Evolutionary conservation across 2,797 vertebrate species (phyloP), one percentile per base, ranked within the genome.

Genomic region (Hippoglossus hippoglossus): DNA sequence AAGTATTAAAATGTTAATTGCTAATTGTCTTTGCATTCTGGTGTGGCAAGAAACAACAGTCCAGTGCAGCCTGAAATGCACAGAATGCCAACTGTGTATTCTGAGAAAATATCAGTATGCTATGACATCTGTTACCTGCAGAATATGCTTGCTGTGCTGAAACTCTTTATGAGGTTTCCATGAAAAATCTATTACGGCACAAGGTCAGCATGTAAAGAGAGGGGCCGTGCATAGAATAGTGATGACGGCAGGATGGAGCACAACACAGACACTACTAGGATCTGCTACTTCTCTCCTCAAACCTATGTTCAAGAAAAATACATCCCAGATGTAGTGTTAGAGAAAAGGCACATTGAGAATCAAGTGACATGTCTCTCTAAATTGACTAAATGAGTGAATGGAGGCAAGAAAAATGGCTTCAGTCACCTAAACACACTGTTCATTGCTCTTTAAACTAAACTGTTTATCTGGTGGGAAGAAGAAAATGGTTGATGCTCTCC

Each of bases 111-210:
- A 53, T 28, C 4, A 47, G n/a, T 46, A 36, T 52, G 18, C 25
- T n/a, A 3, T 31, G 49, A 12, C 25, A 36, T 54, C 25, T 19
- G 21, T 28, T 54, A 36, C 10, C 15, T 54, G 26, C n/a, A 63
- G 47, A 65, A 34, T 65, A 13, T 49, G n/a, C 49, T 77, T 46
- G 11, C 28, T 1, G 36, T n/a, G 19, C 22, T 28, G n/a, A 44
- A 67, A 61, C 34, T 60, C 19, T 63, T 50, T 10, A 68, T 18
- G 58, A 58, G 22, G n/a, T 70, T 75, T 74, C 13, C 21, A 65
- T 67, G 44, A 59, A 72, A 80, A 82, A 84, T 54, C 60, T 73
- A 49, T 75, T 19, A 62, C 5, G 3, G 58, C 49, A 75, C 51
- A 71, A 74, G 54, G 57, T 78, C 73, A 69, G 58, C 41, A 22